Base-by-base conservation (phyloP, 1,140 invertebrate genomes). In the Drosophila subpulchrella region DNA sequence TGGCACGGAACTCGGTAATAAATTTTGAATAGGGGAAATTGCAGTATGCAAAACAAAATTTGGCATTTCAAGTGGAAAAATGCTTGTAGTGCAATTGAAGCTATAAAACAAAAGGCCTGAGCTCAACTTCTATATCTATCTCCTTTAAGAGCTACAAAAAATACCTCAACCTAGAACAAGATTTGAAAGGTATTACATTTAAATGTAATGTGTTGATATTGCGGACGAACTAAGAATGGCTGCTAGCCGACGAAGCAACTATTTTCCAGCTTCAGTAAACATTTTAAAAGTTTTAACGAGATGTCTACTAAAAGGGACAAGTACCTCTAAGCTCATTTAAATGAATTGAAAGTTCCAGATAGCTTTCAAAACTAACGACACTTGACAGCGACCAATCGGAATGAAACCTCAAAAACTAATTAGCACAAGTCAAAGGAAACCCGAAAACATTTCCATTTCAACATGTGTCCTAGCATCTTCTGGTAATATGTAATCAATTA, bases 321-420 rank as follows among this genome's bases (percentile, higher is more conserved):
- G 2, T 10, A n/a, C 4, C 17, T 24, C 5, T n/a, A 24, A 27
- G 0, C 6, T 6, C 36, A 60, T 59, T 57, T 42, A 63, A 34
- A 60, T 60, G 7, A 34, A 42, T 34, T 4, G 2, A 59, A 15
- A 15, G 34, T 15, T 24, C 54, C 55, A 20, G 20, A 17, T 15
- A 42, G n/a, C 53, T 80, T 15, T 50, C 3, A 32, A 60, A 54
- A 46, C 47, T 47, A 74, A 54, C 44, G 48, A 36, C 55, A 47
- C 42, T 42, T 36, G 38, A 53, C 68, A 57, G 39, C 30, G 24
- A 20, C 12, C 65, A 50, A 7, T 24, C 30, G 41, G 42, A 66
- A 61, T 57, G 55, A 62, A 78, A 86, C 82, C 82, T 59, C 82
- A 86, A 75, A 81, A 86, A 81, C 82, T 72, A 85, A 85, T 85